Base-by-base conservation (phyloP, 2,797 vertebrate genomes). In the Thaleichthys pacificus region DNA sequence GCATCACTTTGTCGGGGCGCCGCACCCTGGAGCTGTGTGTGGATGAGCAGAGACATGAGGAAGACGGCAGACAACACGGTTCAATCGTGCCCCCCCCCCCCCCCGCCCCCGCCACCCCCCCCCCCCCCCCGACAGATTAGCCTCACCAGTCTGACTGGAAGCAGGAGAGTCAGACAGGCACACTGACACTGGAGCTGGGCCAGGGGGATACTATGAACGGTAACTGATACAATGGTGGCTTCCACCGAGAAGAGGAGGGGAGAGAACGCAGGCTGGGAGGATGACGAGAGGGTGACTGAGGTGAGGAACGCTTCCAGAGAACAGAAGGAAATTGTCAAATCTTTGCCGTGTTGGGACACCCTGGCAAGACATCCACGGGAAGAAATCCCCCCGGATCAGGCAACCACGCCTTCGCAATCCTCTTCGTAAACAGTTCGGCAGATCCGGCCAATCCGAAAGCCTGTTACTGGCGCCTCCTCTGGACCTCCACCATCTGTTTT, bases 401-500 rank as follows among this genome's bases (percentile, higher is more conserved):
- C 67, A 80, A 22, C 26, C 11, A 56, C 74, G 73, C 69, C 57
- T 42, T 70, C 66, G 49, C 73, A 57, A 74, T 79, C 70, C 12
- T 66, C 73, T 66, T 80, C 76, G 71, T 32, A 67, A 77, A 78
- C 68, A 54, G 1, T 70, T 79, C 77, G 58, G 74, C 79, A 69
- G 76, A 69, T 51, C 77, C 7, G 2, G 49, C 85, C 86, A 90
- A 88, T 89, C 77, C 71, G 21, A 78, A 17, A 0, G 2, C 78
- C 66, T 8, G 26, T 38, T 77, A 61, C 69, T 66, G 66, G 63
- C 47, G 57, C 77, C 81, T 86, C 84, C 78, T 82, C 51, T 56
- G 81, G 79, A 77, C 77, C 32, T 60, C 66, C 77, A 75, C 89
- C 89, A 89, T 90, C 87, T 90, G 88, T 79, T 82, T 79, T 63